Conservation (phyloP, 1,140 invertebrate species). For the Oryctes rhinoceros region DNA sequence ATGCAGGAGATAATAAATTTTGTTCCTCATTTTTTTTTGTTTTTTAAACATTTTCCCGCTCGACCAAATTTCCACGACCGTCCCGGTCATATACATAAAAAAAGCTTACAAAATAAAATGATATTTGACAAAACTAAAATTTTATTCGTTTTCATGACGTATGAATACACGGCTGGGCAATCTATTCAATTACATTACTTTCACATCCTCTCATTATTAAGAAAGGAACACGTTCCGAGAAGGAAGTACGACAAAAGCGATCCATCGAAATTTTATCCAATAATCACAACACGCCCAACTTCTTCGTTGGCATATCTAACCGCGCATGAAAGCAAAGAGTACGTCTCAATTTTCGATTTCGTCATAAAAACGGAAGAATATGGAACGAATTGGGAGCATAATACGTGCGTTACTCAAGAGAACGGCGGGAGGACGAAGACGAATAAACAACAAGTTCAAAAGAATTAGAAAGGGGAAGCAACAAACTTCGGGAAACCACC, state of each 20-base stretch:
- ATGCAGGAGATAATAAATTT: too few species aligned
- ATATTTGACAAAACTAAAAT: too few species aligned
- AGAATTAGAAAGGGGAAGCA: conserved; percentile 16
- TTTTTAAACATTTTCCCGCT: too few species aligned
- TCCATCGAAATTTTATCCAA: conserved; percentile 19
- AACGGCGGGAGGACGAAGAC: not conserved
- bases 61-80: too few species aligned
- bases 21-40: too few species aligned
- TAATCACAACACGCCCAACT: conserved; percentile 1
- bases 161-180: not conserved
- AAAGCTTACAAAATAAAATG: too few species aligned
- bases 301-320: not conserved
- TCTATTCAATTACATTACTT: conserved; percentile 5
- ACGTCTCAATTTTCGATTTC: conserved; percentile 25
- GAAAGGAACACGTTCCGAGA: not conserved
- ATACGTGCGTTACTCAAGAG: conserved; percentile 31
- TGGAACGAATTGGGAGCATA: not conserved
- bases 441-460: conserved; percentile 20
- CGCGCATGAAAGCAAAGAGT: not conserved
- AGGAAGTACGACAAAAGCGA: not conserved
- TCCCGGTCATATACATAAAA: too few species aligned
- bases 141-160: not conserved
- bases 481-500: conserved; percentile 36
- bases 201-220: not conserved
- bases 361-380: conserved; percentile 6